Evolutionary conservation across 1,140 invertebrate species (phyloP).

Genomic region (Neodiprion pinetum): DNA sequence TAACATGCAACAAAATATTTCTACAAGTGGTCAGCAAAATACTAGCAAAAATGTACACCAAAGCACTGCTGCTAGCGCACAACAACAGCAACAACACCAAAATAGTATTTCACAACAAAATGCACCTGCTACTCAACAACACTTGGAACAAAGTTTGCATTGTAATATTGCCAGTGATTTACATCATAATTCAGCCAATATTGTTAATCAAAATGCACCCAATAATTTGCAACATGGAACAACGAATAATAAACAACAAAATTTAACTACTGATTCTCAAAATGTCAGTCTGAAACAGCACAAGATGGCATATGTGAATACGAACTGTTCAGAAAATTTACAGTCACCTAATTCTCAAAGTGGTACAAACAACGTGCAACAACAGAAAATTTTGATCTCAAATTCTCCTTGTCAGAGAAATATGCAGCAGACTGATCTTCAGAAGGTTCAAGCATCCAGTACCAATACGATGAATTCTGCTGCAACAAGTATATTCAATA

Average conservation of each 20-base stretch:
- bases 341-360: constrained; percentile 25
- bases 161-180: not conserved
- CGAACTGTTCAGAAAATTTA: constrained; percentile 18
- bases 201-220: constrained; percentile 33
- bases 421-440: constrained; percentile 37
- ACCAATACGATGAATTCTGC: constrained; percentile 50
- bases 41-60: constrained; percentile 41
- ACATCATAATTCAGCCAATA: constrained; percentile 2
- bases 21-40: constrained; percentile 50
- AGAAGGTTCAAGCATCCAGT: constrained; percentile 35
- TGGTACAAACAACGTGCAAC: constrained; percentile 31
- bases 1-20: constrained; percentile 33
- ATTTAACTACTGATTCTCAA: not conserved
- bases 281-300: constrained; percentile 29
- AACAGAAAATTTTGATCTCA: constrained; percentile 53
- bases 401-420: constrained; percentile 37
- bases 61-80: not conserved
- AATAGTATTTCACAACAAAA: constrained; percentile 51
- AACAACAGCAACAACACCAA: constrained; percentile 37
- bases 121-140: constrained; percentile 35
- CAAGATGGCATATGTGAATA: constrained; percentile 27
- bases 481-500: constrained; percentile 52
- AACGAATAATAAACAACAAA: constrained; percentile 14
- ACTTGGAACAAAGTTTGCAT: constrained; percentile 45
- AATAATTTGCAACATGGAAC: constrained; percentile 45